Evolutionary conservation across 2,113 vertebrate genomes (phyloP), one percentile per base, ranked within the genome.

Genomic region (Synchiropus splendidus): DNA sequence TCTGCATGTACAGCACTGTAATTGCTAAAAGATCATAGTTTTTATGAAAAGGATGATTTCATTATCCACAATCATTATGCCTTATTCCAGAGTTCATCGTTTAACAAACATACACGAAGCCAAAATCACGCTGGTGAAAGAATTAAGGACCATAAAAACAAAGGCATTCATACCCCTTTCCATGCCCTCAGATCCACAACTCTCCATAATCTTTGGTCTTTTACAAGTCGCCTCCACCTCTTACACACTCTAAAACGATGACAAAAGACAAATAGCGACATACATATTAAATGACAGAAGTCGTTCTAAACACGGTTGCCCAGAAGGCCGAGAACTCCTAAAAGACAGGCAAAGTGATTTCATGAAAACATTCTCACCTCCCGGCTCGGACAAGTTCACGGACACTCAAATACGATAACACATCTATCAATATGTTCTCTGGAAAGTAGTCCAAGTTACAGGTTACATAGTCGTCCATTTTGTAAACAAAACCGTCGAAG

Each of bases 141-240:
- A n/a, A n/a, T 27, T 27, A 4, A 27, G 4, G 21, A 27, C 4
- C 8, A 27, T 27, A 8, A 27, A n/a, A 4, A 27, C 9, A 37
- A 12, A 31, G 10, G 38, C 36, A 39, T 1, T 21, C 76, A 77
- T 67, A 87, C 86, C 72, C 79, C 72, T 71, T 83, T 86, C 80
- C 79, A 86, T 32, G 79, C 57, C 15, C 81, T 83, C 49, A 87
- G 60, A 45, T 87, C 84, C 8, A 87, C 83, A 47, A 42, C 30
- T 33, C 83, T 78, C 86, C 86, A 87, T 31, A 87, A 58, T 64
- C 77, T 72, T 59, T 87, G 86, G 49, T 86, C 86, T 75, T 79
- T 86, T 1, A 87, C 73, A 15, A 87, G 76, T 14, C 71, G 75
- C 53, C 61, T 83, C 86, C 86, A 87, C 39, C 77, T 75, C 62